Percentiles rank a stretch among this genome's conserved stretches.
Evolutionary conservation across 2,113 vertebrate species (phyloP).

Genomic region (Sapajus apella): DNA sequence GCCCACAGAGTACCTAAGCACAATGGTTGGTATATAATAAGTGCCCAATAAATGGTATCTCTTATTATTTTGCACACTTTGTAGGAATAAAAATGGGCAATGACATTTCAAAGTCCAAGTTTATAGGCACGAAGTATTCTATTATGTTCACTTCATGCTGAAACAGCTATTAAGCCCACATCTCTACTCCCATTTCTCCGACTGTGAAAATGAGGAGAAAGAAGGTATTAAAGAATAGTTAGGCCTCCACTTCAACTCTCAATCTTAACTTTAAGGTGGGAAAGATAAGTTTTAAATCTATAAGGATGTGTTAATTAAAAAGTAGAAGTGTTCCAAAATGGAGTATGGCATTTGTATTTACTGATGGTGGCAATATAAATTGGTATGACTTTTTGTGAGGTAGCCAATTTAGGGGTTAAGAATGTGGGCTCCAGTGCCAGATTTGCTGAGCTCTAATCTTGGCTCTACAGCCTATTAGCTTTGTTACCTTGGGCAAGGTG

Average conservation of each 20-base stretch:
- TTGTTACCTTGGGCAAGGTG: not conserved
- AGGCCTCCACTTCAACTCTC: not conserved
- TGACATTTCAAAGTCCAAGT: not conserved
- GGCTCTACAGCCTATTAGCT: not conserved
- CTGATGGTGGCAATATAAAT: not conserved
- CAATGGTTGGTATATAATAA: not conserved
- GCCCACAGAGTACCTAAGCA: not conserved
- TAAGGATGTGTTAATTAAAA: not conserved
- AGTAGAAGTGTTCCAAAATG: not conserved
- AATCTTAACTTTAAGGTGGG: not conserved
- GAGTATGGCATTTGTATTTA: not conserved
- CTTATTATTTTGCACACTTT: not conserved
- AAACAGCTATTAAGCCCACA: not conserved
- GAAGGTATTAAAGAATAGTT: not conserved
- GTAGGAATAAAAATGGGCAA: not conserved
- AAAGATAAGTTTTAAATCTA: not conserved
- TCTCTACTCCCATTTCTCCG: not conserved
- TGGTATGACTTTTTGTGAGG: not conserved
- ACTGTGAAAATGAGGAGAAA: not conserved
- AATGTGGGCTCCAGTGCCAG: not conserved
- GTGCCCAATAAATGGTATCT: not conserved
- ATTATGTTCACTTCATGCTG: not conserved
- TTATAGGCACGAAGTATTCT: not conserved
- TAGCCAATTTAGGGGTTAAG: not conserved
- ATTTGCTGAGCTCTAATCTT: not conserved